Conservation (phyloP, 2,113 vertebrate genomes). For the Microcebus jonahi region DNA sequence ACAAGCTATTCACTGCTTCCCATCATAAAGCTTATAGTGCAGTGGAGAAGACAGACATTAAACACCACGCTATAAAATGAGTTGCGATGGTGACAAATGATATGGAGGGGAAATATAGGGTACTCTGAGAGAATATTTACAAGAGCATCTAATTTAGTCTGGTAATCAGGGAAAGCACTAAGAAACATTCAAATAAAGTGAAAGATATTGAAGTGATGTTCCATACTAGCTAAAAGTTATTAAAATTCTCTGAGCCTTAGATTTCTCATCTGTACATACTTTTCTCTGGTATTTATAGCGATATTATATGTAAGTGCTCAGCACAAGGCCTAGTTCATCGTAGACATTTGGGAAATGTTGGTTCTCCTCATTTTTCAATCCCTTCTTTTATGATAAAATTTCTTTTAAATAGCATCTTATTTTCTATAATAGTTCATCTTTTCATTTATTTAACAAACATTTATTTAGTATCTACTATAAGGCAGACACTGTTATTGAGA, state of each 20-base stretch:
- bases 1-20: background rate
- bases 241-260: constrained; percentile 17
- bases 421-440: background rate
- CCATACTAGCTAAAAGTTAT: background rate
- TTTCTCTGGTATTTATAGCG: constrained; percentile 20
- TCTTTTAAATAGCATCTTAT: background rate
- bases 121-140: background rate
- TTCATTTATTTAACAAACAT: constrained; percentile 1
- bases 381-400: background rate
- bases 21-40: background rate
- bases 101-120: background rate
- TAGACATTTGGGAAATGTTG: background rate
- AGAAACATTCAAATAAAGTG: background rate
- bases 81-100: background rate
- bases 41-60: background rate
- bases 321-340: background rate
- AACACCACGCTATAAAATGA: background rate
- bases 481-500: background rate
- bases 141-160: background rate
- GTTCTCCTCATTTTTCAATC: background rate
- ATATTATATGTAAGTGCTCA: background rate
- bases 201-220: background rate
- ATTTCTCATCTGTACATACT: background rate
- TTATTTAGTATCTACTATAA: background rate
- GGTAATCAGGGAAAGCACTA: background rate